Evolutionary conservation across 2,888 invertebrate species (phyloP).

Genomic region (Melangyna quadrimaculata): DNA sequence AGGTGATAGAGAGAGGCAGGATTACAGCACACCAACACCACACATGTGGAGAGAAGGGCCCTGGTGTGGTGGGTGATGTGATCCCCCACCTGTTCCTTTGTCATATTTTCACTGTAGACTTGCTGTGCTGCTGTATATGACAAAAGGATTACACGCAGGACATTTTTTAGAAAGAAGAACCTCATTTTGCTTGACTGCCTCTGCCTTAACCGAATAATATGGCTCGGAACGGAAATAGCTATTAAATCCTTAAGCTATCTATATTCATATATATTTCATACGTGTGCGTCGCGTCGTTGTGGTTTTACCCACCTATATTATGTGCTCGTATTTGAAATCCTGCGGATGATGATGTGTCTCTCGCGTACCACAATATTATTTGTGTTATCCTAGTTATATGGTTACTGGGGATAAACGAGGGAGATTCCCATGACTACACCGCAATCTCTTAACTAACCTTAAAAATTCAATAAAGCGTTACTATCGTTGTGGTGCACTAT

Average conservation of each 20-base stretch:
- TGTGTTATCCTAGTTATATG: slow-evolving; percentile 57
- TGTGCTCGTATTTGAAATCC: not conserved
- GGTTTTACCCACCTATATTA: slow-evolving; percentile 7
- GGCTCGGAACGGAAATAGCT: slow-evolving; percentile 39
- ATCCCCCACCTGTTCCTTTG: not conserved
- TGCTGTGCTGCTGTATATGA: slow-evolving; percentile 22
- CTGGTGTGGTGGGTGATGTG: too few species aligned
- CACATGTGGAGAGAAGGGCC: not conserved
- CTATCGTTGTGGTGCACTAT: slow-evolving; percentile 27
- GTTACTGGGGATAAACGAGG: not conserved
- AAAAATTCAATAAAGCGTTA: slow-evolving; percentile 60
- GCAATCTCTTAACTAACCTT: slow-evolving; percentile 44
- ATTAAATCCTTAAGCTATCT: slow-evolving; percentile 49
- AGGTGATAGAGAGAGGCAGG: slow-evolving; percentile 10
- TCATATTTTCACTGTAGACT: slow-evolving; percentile 26
- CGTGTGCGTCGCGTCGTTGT: slow-evolving; percentile 30
- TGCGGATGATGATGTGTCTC: slow-evolving; percentile 31
- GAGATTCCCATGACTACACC: slow-evolving; percentile 6
- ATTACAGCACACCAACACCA: not conserved
- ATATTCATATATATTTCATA: too few species aligned
- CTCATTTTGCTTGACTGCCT: slow-evolving; percentile 15
- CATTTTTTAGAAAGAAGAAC: slow-evolving; percentile 35
- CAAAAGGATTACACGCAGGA: slow-evolving; percentile 60
- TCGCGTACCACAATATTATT: slow-evolving; percentile 49
- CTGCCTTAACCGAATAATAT: slow-evolving; percentile 20